These are phyloP conservation scores for Hoplodrina ambigua DNA, from an alignment of 2,888 invertebrate genomes.

Conservation along the genomic window DNA sequence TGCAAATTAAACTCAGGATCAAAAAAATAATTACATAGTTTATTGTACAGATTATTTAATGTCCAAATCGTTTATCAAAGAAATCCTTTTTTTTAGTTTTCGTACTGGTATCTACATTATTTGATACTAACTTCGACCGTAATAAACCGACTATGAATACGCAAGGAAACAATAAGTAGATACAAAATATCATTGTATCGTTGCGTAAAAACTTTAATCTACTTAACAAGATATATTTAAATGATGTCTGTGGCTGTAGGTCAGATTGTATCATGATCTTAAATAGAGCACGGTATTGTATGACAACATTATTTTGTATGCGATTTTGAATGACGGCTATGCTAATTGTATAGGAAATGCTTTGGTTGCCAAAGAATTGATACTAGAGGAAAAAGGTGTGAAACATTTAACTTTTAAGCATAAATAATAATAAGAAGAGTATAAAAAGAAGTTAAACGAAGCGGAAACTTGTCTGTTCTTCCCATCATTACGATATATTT, in stretches of 20 bases:
- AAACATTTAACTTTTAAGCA: no score
- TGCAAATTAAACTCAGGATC: no score
- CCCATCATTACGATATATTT: no score
- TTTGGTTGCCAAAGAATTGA: not conserved
- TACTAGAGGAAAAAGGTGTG: not conserved
- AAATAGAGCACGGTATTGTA: conserved; percentile 72
- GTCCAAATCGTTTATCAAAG: no score
- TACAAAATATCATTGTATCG: conserved; percentile 62
- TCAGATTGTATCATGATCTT: conserved; percentile 74
- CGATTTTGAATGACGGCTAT: conserved; percentile 49
- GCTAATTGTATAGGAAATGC: conserved; percentile 33
- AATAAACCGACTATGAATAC: conserved; percentile 64
- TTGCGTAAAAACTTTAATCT: conserved; percentile 78
- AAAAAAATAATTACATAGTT: no score
- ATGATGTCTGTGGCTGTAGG: conserved; percentile 69
- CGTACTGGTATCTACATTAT: no score
- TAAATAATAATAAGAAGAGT: no score
- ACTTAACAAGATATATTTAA: conserved; percentile 77
- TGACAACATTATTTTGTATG: conserved; percentile 67
- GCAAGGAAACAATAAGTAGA: conserved; percentile 62
- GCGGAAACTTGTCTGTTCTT: no score
- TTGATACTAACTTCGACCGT: not conserved
- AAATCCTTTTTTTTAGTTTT: no score
- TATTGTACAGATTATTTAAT: no score
- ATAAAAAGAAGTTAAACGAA: no score